Conservation (phyloP, 2,113 vertebrate genomes). For the Elanoides forficatus region DNA sequence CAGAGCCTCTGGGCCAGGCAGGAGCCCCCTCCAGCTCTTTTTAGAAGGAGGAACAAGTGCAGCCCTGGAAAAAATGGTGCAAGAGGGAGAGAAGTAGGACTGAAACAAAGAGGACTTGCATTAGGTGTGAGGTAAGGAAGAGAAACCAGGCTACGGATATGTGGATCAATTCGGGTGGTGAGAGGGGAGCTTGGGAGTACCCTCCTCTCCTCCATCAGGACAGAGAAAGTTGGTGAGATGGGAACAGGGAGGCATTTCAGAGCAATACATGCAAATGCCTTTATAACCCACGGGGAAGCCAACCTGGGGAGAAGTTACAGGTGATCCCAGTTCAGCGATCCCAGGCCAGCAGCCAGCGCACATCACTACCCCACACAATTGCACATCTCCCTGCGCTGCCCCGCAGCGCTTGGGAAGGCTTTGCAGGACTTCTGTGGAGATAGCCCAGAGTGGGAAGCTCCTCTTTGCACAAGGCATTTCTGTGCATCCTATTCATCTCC, state of each 20-base stretch:
- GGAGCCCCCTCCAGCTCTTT: not conserved
- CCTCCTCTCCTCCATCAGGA: not conserved
- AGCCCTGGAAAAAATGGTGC: not conserved
- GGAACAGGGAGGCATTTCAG: not conserved
- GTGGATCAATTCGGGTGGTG: rapidly evolving
- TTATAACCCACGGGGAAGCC: not conserved
- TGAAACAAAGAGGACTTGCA: not conserved
- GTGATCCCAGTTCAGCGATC: not conserved
- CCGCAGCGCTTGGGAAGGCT: not conserved
- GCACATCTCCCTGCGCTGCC: not conserved
- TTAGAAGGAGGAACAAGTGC: not conserved
- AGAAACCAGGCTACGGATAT: not conserved
- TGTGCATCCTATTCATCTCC: not conserved
- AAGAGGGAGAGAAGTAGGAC: not conserved
- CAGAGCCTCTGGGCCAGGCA: not conserved
- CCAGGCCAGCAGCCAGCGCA: not conserved
- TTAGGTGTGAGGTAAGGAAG: not conserved
- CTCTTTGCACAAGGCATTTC: not conserved
- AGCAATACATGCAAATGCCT: not conserved
- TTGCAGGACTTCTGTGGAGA: not conserved
- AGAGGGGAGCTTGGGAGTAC: not conserved
- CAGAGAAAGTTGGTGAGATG: not conserved
- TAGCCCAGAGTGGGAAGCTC: not conserved
- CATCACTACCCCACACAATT: rapidly evolving
- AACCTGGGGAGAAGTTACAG: not conserved